Conservation (phyloP, 2,797 vertebrate species). For the Urosaurus nigricauda region DNA sequence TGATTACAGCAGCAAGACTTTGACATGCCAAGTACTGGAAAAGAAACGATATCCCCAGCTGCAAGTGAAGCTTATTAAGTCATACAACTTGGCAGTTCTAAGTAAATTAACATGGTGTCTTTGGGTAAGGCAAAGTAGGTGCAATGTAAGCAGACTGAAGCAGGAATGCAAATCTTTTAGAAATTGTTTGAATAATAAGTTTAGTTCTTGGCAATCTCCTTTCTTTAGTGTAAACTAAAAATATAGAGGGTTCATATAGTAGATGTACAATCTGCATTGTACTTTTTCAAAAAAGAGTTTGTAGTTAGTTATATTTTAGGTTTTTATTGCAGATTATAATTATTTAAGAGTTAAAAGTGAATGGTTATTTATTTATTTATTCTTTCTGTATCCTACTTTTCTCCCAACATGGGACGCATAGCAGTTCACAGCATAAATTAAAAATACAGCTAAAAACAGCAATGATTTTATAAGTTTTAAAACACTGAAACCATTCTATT, state of each 20-base stretch:
- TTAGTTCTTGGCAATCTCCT: neutral
- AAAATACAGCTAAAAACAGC: too few relatives aligned
- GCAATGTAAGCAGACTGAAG: neutral
- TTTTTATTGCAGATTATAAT: neutral
- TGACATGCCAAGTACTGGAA: conserved; percentile 12
- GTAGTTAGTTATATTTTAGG: neutral
- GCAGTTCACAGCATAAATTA: too few relatives aligned
- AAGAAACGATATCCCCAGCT: neutral
- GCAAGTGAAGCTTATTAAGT: neutral
- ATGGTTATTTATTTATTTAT: neutral
- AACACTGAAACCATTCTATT: too few relatives aligned
- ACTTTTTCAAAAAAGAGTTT: neutral
- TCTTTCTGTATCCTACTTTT: too few relatives aligned
- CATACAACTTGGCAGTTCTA: neutral
- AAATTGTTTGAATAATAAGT: neutral
- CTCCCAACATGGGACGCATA: too few relatives aligned
- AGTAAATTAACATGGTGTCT: neutral
- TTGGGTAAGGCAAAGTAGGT: neutral
- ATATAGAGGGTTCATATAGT: neutral
- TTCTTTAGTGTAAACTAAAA: conserved; percentile 3
- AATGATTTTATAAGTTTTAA: too few relatives aligned
- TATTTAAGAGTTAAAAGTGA: neutral
- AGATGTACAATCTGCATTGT: too few relatives aligned
- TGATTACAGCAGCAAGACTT: neutral
- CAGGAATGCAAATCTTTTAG: neutral